These are phyloP conservation scores for Rhagium mordax DNA, from an alignment of 2,888 invertebrate genomes.

Conservation along the genomic window DNA sequence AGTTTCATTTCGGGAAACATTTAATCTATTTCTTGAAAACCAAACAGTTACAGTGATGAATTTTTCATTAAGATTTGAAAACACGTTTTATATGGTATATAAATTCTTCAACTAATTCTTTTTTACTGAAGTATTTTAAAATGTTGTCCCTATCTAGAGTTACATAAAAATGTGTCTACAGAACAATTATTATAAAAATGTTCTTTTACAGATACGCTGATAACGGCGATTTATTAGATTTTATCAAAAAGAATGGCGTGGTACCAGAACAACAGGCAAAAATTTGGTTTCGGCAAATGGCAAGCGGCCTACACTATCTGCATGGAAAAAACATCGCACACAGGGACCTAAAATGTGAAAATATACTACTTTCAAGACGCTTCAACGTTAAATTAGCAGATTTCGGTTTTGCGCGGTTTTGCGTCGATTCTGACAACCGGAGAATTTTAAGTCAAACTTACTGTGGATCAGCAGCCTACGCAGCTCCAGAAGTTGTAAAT, in stretches of 20 bases:
- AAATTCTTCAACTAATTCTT: too few relatives aligned
- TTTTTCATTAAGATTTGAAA: too few relatives aligned
- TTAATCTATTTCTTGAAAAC: too few relatives aligned
- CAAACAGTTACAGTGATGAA: too few relatives aligned
- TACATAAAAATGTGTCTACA: too few relatives aligned
- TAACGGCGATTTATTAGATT: conserved; percentile 91
- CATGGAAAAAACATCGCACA: conserved; percentile 90
- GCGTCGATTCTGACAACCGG: conserved; percentile 80
- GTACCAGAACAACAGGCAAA: conserved; percentile 86
- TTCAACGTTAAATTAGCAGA: conserved; percentile 94
- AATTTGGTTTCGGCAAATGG: conserved; percentile 90
- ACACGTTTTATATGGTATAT: too few relatives aligned
- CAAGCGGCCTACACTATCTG: conserved; percentile 86
- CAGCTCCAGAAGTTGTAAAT: conserved; percentile 94
- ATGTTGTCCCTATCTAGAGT: too few relatives aligned
- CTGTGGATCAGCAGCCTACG: conserved; percentile 97
- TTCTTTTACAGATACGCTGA: conserved; percentile 79
- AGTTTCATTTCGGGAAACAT: too few relatives aligned
- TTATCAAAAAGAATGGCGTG: conserved; percentile 83
- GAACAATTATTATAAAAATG: too few relatives aligned
- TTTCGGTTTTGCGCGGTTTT: conserved; percentile 93
- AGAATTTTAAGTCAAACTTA: conserved; percentile 90
- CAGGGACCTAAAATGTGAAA: conserved; percentile 95
- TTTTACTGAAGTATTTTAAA: too few relatives aligned
- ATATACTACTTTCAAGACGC: conserved; percentile 86